Evolutionary conservation across 2,797 vertebrate genomes (phyloP), one percentile per base, ranked within the genome.

Genomic region (Salmo trutta): DNA sequence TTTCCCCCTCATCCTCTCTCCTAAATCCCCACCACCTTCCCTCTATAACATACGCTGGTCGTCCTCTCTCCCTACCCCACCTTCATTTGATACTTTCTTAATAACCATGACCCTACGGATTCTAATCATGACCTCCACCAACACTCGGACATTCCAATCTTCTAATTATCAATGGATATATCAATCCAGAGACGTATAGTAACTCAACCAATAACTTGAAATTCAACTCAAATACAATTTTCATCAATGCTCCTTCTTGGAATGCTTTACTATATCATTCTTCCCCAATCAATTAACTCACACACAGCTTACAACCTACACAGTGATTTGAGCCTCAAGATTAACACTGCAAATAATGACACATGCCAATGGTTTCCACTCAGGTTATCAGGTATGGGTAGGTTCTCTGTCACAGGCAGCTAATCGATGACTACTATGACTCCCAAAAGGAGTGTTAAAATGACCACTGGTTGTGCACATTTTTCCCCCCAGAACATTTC

Each of bases 51-150:
- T 47, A 19, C 36, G 6, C 73, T 62, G 54, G 54, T 21, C 5
- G 41, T 47, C 17, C 74, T n/a, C 29, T 62, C 41, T 47, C 41
- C 36, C 53, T 19, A 15, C 21, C 73, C 65, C 47, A 33, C 66
- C n/a, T 16, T 54, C 47, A 53, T 53, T 73, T 76, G 24, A 73
- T 62, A 53, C 70, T 24, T 59, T n/a, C 33, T 73, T 71, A 76
- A 81, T 79, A 72, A 80, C 82, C 82, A 79, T 81, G 79, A 83
- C 76, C 79, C 74, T 72, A 4, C 17, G 59, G 5, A 66, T 29
- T 73, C 29, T 33, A 62, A 79, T 66, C 54, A 59, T 24, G 41
- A 53, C 75, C 75, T 77, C 68, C 66, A 79, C 56, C 31, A 79
- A 76, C 73, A 68, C 82, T 47, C 41, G 74, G 74, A 76, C 76